Evolutionary conservation across 2,797 vertebrate species (phyloP), one percentile per base, ranked within the genome.

Genomic region (Mergus octosetaceus): DNA sequence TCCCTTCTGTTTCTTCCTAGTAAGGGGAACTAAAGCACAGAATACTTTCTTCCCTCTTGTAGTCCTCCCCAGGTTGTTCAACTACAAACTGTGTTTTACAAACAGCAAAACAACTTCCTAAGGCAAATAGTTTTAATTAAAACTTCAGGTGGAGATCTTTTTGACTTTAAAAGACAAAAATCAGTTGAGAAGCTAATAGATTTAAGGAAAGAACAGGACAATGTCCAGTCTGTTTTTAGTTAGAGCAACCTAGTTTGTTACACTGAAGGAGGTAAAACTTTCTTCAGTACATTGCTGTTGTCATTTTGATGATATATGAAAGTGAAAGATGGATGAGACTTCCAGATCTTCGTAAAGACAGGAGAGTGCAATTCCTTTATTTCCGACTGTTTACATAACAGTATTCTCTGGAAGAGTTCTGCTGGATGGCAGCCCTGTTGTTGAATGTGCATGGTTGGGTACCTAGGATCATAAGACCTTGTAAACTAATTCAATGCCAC

Each of bases 401-500:
- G 9, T n/a, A 6, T 36, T 58, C 49, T 6, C 0, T 7, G 24
- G n/a, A 53, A 27, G 57, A 57, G 27, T 41, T 19, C 11, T 47
- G 10, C 39, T 2, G 7, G 8, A 15, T 39, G 43, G 72, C 53
- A 64, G 43, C 49, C 24, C 12, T 54, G 0, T 32, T 72, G 24
- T 70, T 83, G 64, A 24, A 39, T 17, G 30, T 10, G 25, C 24
- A 1, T 39, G 6, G 47, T 27, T 51, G 47, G 4, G 8, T 58
- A 36, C 61, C 20, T 57, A 3, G 11, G 24, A 38, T 61, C 45
- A 22, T 65, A 51, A 32, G n/a, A 30, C 8, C 28, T 62, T 2
- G 0, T 45, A 24, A 57, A 61, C 16, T 64, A 13, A 6, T 73
- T 90, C 49, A 65, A 0, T 1, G 4, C 22, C 2, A 3, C 19